phyloP scores from a whole-genome alignment of 2,113 vertebrate species.

The Ploceus nigricollis region DNA sequence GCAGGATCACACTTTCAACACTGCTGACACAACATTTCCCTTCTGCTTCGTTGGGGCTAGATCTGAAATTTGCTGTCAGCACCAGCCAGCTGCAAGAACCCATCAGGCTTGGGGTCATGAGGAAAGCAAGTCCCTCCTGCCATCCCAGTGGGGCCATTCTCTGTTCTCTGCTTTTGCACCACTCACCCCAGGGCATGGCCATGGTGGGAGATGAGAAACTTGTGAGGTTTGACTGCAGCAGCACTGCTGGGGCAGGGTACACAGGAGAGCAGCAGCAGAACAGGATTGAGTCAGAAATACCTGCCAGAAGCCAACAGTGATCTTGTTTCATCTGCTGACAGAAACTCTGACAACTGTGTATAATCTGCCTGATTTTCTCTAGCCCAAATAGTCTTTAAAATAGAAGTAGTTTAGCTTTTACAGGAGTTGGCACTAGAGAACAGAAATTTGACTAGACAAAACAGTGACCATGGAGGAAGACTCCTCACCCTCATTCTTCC shows the following conservation, averaged over 20 bases:
- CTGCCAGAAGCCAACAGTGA: background rate
- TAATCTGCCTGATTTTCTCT: background rate
- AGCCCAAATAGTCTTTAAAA: conserved; percentile 17
- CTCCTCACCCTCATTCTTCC: background rate
- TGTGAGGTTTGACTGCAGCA: background rate
- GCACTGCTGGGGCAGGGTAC: background rate
- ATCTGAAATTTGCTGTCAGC: background rate
- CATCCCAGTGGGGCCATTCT: fast-evolving
- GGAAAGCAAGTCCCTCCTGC: background rate
- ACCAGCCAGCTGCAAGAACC: background rate
- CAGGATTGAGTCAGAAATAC: background rate
- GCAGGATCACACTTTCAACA: background rate
- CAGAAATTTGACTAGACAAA: conserved; percentile 16
- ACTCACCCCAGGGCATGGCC: background rate
- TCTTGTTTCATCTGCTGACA: conserved; percentile 21
- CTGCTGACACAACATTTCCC: background rate
- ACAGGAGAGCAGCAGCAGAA: background rate
- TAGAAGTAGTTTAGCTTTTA: background rate
- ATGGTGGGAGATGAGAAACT: fast-evolving
- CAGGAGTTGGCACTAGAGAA: background rate
- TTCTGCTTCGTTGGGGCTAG: background rate
- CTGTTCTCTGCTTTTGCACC: fast-evolving
- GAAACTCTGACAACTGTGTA: background rate
- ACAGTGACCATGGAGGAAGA: background rate
- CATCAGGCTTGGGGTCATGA: fast-evolving